Base-by-base conservation (phyloP, 2,888 invertebrate genomes). In the Pandemis corylana region DNA sequence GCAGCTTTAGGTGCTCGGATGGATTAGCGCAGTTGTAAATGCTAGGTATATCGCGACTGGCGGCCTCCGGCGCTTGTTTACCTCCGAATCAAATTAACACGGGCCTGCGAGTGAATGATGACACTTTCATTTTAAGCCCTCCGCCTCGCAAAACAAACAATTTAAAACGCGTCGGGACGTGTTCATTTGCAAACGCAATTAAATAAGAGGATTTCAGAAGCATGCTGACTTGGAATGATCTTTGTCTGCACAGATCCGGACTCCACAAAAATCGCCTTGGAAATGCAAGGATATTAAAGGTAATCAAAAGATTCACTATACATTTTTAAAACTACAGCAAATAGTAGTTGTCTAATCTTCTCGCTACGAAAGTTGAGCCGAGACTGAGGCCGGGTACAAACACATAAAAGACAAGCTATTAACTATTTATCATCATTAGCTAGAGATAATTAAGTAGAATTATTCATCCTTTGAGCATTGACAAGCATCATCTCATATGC, bases 21-120 rank as follows among this genome's bases (percentile, higher is more conserved):
- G 28, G 68, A 69, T 69, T 62, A 69, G 61, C 49, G 61, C 61
- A n/a, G 51, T 53, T 67, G 51, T 42, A 53, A 67, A 67, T 53
- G 51, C 66, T 65, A 65, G 4, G 20, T 49, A 51, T n/a, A 51
- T n/a, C 12, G 65, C 46, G 15, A 13, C 13, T 28, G 65, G 49
- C 44, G 28, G 65, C 59, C 10, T 5, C 20, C 1, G 28, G 12
- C 28, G 59, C 28, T 46, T 65, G 46, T 65, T 65, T 65, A 49
- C 65, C 65, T 65, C 9, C 7, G 49, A 65, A 65, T 65, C 49
- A 65, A 65, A 65, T 65, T 65, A 65, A 67, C 36, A 67, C 51
- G 53, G 28, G n/a, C 53, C 36, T 13, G 65, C 49, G 65, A 53
- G 67, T 42, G 51, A 67, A 67, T 53, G 67, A 67, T 67, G 67